Evolutionary conservation across 2,888 invertebrate species (phyloP), one percentile per base, ranked within the genome.

Genomic region (Eupelmus urozonus): DNA sequence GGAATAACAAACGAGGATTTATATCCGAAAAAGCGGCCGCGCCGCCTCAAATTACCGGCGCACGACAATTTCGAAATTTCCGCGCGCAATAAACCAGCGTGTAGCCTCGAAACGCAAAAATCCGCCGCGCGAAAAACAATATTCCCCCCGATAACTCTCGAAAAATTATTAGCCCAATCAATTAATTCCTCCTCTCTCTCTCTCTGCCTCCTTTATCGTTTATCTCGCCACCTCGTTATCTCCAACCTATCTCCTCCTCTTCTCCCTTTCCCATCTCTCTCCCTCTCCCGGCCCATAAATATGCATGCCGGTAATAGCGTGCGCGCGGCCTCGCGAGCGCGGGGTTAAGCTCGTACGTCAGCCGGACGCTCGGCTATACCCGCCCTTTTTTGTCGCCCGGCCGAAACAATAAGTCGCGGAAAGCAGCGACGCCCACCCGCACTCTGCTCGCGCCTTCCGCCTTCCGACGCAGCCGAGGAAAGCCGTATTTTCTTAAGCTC

Each of bases 261-360:
- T 45, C 66, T 69, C 25, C 71, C 74, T 76, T 73, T 69, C 60
- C 71, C 75, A 34, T 45, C 16, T 79, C 81, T 78, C 78, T 74
- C 76, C 71, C 76, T 71, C 81, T 79, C 66, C n/a, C 57, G 75
- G 2, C 79, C 34, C 85, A 85, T 86, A 86, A 86, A 86, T 85
- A 86, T 86, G 69, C 63, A 73, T 78, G 69, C 63, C 49, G 57
- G 66, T 78, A 74, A 66, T 73, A 69, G 62, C 67, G 25, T 42
- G 53, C n/a, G 18, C 25, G 20, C 1, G 51, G 25, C 13, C 13
- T 2, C 34, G 9, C 34, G 3, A 13, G n/a, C 49, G 45, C 59
- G 60, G 55, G 60, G 66, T 66, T 72, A 57, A 57, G 66, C 71
- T 71, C 62, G 62, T 72, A 72, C 13, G 63, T 63, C 62, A 72